Percentiles rank a stretch among this genome's conserved stretches.
phyloP scores from a whole-genome alignment of 2,888 invertebrate genomes.

The Drymonia ruficornis region DNA sequence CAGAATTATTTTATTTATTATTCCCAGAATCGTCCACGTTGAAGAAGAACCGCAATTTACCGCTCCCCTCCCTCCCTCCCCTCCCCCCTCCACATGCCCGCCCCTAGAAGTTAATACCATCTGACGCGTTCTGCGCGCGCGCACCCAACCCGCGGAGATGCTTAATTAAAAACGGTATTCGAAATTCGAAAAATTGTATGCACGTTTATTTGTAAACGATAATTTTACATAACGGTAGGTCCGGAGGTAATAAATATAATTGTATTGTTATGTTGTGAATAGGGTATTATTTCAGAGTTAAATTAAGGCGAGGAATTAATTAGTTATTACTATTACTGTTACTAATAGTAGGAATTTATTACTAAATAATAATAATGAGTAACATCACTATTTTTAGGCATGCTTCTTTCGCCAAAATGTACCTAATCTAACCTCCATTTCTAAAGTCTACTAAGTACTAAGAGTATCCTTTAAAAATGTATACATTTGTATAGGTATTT shows the following conservation, averaged over 20 bases:
- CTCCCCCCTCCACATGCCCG: slow-evolving; percentile 3
- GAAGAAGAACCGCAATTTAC: slow-evolving; percentile 53
- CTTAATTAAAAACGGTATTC: slow-evolving; percentile 78
- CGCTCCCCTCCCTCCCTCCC: slow-evolving; percentile 37
- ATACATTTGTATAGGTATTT: no score
- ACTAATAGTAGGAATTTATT: no score
- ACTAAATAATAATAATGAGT: no score
- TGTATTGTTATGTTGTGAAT: not conserved
- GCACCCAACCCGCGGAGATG: slow-evolving; percentile 39
- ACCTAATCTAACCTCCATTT: no score
- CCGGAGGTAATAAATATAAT: not conserved
- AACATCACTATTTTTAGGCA: no score
- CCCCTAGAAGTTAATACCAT: slow-evolving; percentile 62
- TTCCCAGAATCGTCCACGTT: slow-evolving; percentile 49
- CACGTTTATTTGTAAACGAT: slow-evolving; percentile 50
- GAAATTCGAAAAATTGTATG: slow-evolving; percentile 50
- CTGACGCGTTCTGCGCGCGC: slow-evolving; percentile 60
- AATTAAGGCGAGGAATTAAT: no score
- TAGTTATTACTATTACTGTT: no score
- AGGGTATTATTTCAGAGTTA: no score
- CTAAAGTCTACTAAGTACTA: no score
- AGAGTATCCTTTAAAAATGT: no score
- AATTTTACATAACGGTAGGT: slow-evolving; percentile 33
- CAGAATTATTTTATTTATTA: slow-evolving; percentile 23
- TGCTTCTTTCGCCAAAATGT: no score